Evolutionary conservation across 2,888 invertebrate genomes (phyloP).

Genomic region (Portevinia maculata): DNA sequence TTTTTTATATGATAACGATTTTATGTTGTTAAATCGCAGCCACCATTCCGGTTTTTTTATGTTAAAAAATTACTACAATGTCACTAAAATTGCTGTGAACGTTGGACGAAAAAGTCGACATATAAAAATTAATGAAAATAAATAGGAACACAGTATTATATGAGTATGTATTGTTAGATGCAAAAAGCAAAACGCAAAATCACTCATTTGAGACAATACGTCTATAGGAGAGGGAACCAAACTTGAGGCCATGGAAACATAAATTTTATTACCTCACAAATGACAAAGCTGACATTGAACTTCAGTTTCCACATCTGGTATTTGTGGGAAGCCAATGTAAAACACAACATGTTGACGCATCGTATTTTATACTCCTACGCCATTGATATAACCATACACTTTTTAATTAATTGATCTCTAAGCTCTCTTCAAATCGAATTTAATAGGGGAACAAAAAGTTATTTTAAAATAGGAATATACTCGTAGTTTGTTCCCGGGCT

Average conservation of each 20-base stretch:
- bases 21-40: no score
- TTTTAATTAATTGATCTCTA: no score
- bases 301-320: constrained; percentile 23
- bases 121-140: no score
- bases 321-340: neutral
- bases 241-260: neutral
- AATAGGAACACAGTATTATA: no score
- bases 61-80: neutral
- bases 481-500: no score
- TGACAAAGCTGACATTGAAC: constrained; percentile 34
- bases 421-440: no score
- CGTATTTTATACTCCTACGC: neutral
- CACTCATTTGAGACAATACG: neutral
- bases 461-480: no score
- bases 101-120: neutral
- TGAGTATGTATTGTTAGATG: no score
- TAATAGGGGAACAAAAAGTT: no score
- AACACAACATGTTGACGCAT: constrained; percentile 23
- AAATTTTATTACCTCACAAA: neutral
- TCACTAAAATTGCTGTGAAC: neutral
- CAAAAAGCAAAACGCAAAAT: neutral
- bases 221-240: neutral
- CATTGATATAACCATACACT: no score
- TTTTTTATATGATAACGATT: constrained; percentile 6
- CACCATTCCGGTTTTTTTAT: neutral